Evolutionary conservation across 2,888 invertebrate species (phyloP).

Genomic region (Hemicrepidius hirtus): DNA sequence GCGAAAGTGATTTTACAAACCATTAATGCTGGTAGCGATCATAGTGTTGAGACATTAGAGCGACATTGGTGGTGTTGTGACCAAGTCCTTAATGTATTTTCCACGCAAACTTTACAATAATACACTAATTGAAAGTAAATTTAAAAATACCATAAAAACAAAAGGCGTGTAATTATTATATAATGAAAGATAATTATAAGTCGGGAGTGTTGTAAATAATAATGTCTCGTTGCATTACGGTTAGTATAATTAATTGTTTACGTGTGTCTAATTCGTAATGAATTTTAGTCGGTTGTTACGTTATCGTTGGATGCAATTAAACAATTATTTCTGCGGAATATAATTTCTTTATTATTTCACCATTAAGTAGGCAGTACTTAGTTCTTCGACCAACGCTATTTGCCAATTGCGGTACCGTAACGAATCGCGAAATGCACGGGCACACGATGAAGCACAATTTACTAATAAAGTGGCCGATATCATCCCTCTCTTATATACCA

Average conservation of each 20-base stretch:
- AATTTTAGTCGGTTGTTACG: constrained; percentile 37
- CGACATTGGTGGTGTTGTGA: not conserved
- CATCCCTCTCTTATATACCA: constrained; percentile 52
- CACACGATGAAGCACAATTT: constrained; percentile 44
- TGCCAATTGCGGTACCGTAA: constrained; percentile 33
- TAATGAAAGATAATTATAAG: constrained; percentile 33
- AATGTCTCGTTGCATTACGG: constrained; percentile 39
- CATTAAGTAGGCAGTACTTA: constrained; percentile 30
- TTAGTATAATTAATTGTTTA: constrained; percentile 38
- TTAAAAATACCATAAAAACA: constrained; percentile 29
- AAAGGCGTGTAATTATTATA: constrained; percentile 36
- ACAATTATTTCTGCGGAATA: constrained; percentile 25
- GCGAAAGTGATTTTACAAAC: constrained; percentile 43
- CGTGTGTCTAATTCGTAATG: constrained; percentile 40
- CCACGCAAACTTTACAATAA: constrained; percentile 36
- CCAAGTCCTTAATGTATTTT: constrained; percentile 9
- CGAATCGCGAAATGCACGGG: constrained; percentile 46
- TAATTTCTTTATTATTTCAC: constrained; percentile 35
- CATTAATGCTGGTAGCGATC: constrained; percentile 55
- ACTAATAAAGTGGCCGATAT: constrained; percentile 51
- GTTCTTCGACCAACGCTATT: constrained; percentile 24
- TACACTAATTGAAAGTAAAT: constrained; percentile 37
- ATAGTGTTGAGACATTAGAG: constrained; percentile 48
- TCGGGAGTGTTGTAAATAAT: constrained; percentile 27
- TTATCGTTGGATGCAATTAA: constrained; percentile 35